Conservation (phyloP, 2,888 invertebrate species). For the Carcina quercana region DNA sequence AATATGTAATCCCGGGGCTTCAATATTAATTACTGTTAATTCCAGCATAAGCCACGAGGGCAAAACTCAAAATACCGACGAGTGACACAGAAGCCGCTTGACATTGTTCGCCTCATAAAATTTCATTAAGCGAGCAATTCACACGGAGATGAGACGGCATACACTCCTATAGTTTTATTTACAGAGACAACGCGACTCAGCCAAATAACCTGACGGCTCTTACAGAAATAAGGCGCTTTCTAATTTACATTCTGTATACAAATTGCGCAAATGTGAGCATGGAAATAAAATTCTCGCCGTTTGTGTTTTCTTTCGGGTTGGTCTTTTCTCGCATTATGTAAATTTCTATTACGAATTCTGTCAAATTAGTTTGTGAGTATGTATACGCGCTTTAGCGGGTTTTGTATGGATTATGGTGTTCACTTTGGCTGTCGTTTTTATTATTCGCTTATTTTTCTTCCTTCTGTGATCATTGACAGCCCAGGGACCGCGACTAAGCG, state of each 20-base stretch:
- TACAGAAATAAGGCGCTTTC: slow-evolving; percentile 63
- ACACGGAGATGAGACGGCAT: too few relatives aligned
- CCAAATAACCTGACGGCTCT: slow-evolving; percentile 62
- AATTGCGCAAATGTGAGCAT: slow-evolving; percentile 67
- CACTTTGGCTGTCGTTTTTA: too few relatives aligned
- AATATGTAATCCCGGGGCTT: too few relatives aligned
- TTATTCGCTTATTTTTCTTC: too few relatives aligned
- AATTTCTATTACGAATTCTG: slow-evolving; percentile 60
- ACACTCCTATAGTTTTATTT: slow-evolving; percentile 47
- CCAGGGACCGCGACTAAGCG: too few relatives aligned
- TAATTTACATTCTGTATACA: slow-evolving; percentile 72
- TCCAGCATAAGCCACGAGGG: too few relatives aligned
- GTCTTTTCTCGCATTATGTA: slow-evolving; percentile 63
- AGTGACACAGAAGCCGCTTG: too few relatives aligned
- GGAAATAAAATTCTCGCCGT: slow-evolving; percentile 67
- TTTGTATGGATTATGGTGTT: slow-evolving; percentile 32
- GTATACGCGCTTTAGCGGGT: slow-evolving; percentile 43
- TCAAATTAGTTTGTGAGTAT: slow-evolving; percentile 60
- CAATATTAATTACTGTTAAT: too few relatives aligned
- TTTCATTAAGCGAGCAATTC: too few relatives aligned
- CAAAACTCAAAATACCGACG: too few relatives aligned
- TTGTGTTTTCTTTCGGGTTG: slow-evolving; percentile 60
- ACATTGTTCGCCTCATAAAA: too few relatives aligned
- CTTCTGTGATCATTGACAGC: too few relatives aligned
- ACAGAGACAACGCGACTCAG: slow-evolving; percentile 48